Conservation (phyloP, 2,113 vertebrate genomes). For the Dicerorhinus sumatrensis region DNA sequence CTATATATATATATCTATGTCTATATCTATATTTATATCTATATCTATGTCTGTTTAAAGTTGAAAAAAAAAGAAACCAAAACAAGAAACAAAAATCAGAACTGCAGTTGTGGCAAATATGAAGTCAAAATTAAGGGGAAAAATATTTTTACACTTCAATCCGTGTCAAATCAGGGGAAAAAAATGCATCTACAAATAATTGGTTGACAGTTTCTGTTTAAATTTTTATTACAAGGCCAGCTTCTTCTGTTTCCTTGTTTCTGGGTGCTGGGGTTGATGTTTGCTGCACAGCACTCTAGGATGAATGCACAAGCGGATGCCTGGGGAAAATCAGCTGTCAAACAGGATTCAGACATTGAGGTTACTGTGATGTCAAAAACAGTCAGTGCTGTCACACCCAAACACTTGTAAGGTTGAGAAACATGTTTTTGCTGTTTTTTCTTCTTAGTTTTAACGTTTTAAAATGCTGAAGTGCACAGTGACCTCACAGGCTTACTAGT, state of each 20-base stretch:
- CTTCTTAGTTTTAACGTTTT: not conserved
- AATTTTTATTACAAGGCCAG: not conserved
- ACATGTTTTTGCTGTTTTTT: not conserved
- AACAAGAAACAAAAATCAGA: not conserved
- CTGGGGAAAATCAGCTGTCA: not conserved
- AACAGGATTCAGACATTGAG: not conserved
- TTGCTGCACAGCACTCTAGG: not conserved
- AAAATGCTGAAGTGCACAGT: not conserved
- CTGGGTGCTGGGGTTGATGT: not conserved
- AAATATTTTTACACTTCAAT: not conserved
- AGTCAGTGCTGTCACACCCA: not conserved
- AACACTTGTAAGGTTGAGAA: not conserved
- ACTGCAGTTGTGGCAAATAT: not conserved
- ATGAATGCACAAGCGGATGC: not conserved
- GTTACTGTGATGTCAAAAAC: not conserved
- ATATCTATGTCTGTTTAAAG: not conserved
- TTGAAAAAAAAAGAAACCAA: not conserved
- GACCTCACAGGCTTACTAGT: not conserved
- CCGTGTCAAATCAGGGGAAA: not conserved
- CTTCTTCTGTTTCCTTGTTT: not conserved
- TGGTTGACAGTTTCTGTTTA: slow-evolving; percentile 27
- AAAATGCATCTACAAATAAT: not conserved
- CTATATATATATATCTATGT: not conserved
- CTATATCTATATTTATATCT: not conserved
- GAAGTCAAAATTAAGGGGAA: not conserved